Evolutionary conservation across 2,888 invertebrate genomes (phyloP), one percentile per base, ranked within the genome.

Genomic region (Apodemia zela): DNA sequence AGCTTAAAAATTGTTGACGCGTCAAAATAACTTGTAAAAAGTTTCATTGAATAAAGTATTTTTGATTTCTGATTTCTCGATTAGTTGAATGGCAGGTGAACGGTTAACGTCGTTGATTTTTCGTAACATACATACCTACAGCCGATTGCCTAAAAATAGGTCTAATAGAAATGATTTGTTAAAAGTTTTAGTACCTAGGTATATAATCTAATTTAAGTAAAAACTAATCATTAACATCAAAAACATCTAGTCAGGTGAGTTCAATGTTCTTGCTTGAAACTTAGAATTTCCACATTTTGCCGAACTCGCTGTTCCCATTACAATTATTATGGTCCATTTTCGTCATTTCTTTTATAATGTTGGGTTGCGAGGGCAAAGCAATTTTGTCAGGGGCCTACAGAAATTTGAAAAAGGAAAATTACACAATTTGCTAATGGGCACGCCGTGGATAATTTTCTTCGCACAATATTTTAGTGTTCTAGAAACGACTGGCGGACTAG

Each of bases 361-460:
- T 75, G 82, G 82, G 81, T 84, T 82, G 81, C 81, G 82, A 81
- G 84, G 85, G 77, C 74, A 74, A 80, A 86, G 85, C 79, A 85
- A 89, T 88, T 88, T 87, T 77, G 82, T 81, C 79, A 80, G 80
- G 77, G 78, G 75, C 83, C 79, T 82, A 82, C 80, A 81, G 83
- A 82, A 84, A 85, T 81, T 85, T 84, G 82, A 85, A 87, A 87
- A 87, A 89, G 82, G 86, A 88, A 86, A 87, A 87, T 88, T 87
- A 87, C 82, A 85, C 87, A 88, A 89, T 88, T 87, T 84, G 87
- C 85, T 89, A 89, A 88, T 89, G 84, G 87, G 76, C 70, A 75
- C 73, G 79, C 77, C 73, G 73, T 73, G 82, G 79, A 82, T 85
- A 81, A 85, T 86, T 85, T 87, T 86, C 81, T 82, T 80, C 77